These are phyloP conservation scores for Recurvirostra avosetta DNA, from an alignment of 2,113 vertebrate genomes.

Conservation along the genomic window DNA sequence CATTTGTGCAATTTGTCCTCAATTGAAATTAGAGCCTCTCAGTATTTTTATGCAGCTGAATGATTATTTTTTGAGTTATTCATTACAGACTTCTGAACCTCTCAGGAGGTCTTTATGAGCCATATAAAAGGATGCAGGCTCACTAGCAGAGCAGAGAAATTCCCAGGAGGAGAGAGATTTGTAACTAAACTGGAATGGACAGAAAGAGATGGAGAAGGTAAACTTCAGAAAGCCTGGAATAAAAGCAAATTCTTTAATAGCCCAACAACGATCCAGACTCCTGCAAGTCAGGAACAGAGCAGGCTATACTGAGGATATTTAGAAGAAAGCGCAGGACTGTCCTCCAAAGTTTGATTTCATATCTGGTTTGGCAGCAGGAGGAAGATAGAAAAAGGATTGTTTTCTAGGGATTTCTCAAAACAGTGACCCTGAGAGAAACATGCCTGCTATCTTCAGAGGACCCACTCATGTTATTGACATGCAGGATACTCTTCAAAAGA, in stretches of 20 bases:
- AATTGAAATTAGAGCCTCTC: conserved; percentile 19
- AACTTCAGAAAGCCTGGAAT: conserved; percentile 8
- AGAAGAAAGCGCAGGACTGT: neutral
- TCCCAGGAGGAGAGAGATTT: conserved; percentile 14
- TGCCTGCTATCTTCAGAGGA: neutral
- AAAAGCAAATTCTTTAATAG: conserved; percentile 20
- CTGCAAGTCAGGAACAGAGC: neutral
- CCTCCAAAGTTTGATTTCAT: neutral
- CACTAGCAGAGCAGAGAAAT: neutral
- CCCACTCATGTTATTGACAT: neutral
- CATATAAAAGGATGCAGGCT: conserved; percentile 7
- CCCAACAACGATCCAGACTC: neutral
- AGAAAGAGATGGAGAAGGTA: neutral
- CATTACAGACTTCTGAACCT: conserved; percentile 8
- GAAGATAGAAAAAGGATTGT: neutral
- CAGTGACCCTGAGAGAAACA: neutral
- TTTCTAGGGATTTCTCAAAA: conserved; percentile 6
- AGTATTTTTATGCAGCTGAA: neutral
- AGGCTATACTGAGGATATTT: neutral
- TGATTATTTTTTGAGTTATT: conserved; percentile 33
- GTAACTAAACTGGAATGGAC: neutral
- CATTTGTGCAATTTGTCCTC: conserved; percentile 22
- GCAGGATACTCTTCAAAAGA: neutral
- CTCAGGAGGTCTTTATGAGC: conserved; percentile 30
- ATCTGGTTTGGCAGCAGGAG: neutral